Percentiles rank a stretch among this genome's conserved stretches.
These are phyloP conservation scores for Macrostomum cliftonense DNA, from an alignment of 2,888 invertebrate genomes.

Conservation along the genomic window DNA sequence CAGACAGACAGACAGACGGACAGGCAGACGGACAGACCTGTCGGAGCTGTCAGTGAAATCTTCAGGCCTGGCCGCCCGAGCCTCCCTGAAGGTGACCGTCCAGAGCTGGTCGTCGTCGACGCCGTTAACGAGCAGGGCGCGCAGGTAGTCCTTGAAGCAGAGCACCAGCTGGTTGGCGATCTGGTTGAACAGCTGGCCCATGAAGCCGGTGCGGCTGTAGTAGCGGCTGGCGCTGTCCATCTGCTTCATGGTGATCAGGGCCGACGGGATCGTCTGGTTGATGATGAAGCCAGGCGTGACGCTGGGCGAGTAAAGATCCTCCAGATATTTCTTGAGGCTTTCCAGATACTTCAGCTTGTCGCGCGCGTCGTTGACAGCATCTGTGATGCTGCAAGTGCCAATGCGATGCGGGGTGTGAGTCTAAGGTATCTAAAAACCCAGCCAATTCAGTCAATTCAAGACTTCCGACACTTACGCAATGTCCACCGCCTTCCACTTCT, in stretches of 20 bases:
- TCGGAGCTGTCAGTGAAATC: slow-evolving; percentile 7
- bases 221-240: slow-evolving; percentile 36
- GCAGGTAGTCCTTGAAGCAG: slow-evolving; percentile 32
- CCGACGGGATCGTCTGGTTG: slow-evolving; percentile 28
- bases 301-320: slow-evolving; percentile 25
- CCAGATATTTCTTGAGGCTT: slow-evolving; percentile 28
- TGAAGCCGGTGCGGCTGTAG: slow-evolving; percentile 32
- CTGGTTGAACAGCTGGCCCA: slow-evolving; percentile 30
- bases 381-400: slow-evolving; percentile 36
- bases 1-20: too few relatives aligned
- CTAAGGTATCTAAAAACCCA: too few relatives aligned
- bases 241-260: slow-evolving; percentile 31
- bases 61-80: slow-evolving; percentile 7
- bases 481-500: slow-evolving; percentile 35
- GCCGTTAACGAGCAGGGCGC: slow-evolving; percentile 19
- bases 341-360: slow-evolving; percentile 37
- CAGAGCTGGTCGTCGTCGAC: slow-evolving; percentile 7
- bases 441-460: too few relatives aligned
- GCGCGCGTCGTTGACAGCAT: slow-evolving; percentile 36
- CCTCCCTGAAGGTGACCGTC: slow-evolving; percentile 10
- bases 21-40: too few relatives aligned
- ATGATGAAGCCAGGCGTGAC: slow-evolving; percentile 28
- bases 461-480: slow-evolving; percentile 20
- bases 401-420: slow-evolving; percentile 1
- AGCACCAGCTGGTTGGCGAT: slow-evolving; percentile 35